These are phyloP conservation scores for Cynopterus sphinx DNA, from an alignment of 2,797 vertebrate genomes.

Conservation along the genomic window DNA sequence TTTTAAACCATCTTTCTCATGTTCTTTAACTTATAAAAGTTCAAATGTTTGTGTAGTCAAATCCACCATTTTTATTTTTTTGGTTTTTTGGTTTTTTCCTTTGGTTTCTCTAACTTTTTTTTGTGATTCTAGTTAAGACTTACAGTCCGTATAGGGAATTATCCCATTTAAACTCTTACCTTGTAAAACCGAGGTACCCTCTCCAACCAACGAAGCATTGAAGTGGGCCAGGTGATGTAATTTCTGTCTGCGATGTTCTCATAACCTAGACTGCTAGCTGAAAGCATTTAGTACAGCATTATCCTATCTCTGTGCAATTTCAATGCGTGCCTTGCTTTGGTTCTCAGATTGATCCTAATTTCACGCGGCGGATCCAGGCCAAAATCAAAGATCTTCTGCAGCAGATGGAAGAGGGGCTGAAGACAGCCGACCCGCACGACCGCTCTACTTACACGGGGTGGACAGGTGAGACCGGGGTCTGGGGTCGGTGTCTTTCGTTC, in stretches of 20 bases:
- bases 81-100: not conserved
- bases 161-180: not conserved
- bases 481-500: not conserved
- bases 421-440: slow-evolving; percentile 96
- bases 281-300: not conserved
- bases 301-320: not conserved
- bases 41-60: not conserved
- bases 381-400: slow-evolving; percentile 97
- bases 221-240: not conserved
- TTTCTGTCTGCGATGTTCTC: not conserved
- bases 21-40: not conserved
- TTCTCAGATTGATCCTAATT: slow-evolving; percentile 88
- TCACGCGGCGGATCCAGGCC: slow-evolving; percentile 90
- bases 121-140: not conserved
- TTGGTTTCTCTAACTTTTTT: not conserved
- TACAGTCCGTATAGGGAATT: not conserved
- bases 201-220: not conserved
- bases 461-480: slow-evolving; percentile 89
- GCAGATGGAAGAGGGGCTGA: slow-evolving; percentile 98
- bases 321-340: not conserved
- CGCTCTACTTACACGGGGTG: slow-evolving; percentile 97
- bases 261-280: not conserved
- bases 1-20: not conserved
- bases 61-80: not conserved
- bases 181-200: not conserved